These are phyloP conservation scores for Scelioninae gen. 1 DNA, from an alignment of 2,888 invertebrate genomes.

Conservation along the genomic window DNA sequence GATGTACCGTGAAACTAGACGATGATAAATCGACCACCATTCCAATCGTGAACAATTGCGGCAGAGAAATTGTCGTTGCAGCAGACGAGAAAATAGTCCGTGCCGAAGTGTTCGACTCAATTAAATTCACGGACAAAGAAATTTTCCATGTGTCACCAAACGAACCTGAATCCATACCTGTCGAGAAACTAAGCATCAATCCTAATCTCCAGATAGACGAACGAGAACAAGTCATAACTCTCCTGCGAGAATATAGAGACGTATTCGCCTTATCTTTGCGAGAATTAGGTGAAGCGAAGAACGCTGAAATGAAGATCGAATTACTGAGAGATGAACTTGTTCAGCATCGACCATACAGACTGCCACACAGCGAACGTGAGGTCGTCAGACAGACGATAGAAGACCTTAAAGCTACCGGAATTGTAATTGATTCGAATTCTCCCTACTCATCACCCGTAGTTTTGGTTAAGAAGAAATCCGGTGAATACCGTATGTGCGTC, in stretches of 20 bases:
- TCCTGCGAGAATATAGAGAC: constrained; percentile 16
- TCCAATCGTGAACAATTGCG: constrained; percentile 16
- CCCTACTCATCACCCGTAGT: constrained; percentile 70
- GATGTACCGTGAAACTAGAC: constrained; percentile 2
- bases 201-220: neutral
- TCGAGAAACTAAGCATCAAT: constrained; percentile 18
- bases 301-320: constrained; percentile 68
- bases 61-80: constrained; percentile 1
- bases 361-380: constrained; percentile 67
- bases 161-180: neutral
- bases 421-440: constrained; percentile 64
- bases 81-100: constrained; percentile 9
- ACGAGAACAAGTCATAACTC: neutral
- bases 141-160: neutral
- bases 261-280: constrained; percentile 23
- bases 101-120: neutral
- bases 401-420: constrained; percentile 63
- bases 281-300: constrained; percentile 41
- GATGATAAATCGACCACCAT: constrained; percentile 5
- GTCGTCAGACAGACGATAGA: constrained; percentile 60
- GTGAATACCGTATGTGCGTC: constrained; percentile 74
- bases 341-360: constrained; percentile 64
- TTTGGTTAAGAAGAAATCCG: constrained; percentile 73
- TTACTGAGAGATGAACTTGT: constrained; percentile 58
- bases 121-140: neutral